phyloP scores from a whole-genome alignment of 2,888 invertebrate species.

The Notodonta ziczac region DNA sequence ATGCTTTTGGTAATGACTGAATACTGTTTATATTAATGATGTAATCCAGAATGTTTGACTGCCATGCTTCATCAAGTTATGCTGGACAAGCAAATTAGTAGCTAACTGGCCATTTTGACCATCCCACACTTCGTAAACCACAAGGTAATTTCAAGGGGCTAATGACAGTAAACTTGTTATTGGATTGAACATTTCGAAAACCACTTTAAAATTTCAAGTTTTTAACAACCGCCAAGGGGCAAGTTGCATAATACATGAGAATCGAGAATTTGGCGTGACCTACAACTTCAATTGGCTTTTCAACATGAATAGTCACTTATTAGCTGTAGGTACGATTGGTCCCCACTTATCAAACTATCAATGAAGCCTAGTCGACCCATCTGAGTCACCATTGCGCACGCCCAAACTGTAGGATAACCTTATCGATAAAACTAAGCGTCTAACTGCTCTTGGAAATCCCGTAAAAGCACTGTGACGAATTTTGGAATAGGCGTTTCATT shows the following conservation, averaged over 20 bases:
- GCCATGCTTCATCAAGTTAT: too few species aligned
- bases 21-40: too few species aligned
- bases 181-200: too few species aligned
- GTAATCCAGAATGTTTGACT: too few species aligned
- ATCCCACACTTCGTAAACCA: too few species aligned
- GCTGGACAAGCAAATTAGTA: too few species aligned
- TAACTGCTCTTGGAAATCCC: constrained; percentile 25
- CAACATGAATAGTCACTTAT: not conserved
- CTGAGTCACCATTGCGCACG: constrained; percentile 61
- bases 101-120: too few species aligned
- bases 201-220: too few species aligned
- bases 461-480: constrained; percentile 10
- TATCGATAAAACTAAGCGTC: constrained; percentile 43
- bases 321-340: constrained; percentile 8
- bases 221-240: too few species aligned
- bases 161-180: too few species aligned
- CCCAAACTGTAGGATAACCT: constrained; percentile 64
- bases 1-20: too few species aligned
- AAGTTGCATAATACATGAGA: constrained; percentile 17
- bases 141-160: too few species aligned
- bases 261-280: constrained; percentile 25
- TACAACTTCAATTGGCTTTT: constrained; percentile 29
- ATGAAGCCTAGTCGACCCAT: constrained; percentile 25
- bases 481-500: constrained; percentile 16
- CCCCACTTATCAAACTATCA: constrained; percentile 20